Evolutionary conservation across 2,113 vertebrate species (phyloP), one percentile per base, ranked within the genome.

Genomic region (Lampris megalopsis): DNA sequence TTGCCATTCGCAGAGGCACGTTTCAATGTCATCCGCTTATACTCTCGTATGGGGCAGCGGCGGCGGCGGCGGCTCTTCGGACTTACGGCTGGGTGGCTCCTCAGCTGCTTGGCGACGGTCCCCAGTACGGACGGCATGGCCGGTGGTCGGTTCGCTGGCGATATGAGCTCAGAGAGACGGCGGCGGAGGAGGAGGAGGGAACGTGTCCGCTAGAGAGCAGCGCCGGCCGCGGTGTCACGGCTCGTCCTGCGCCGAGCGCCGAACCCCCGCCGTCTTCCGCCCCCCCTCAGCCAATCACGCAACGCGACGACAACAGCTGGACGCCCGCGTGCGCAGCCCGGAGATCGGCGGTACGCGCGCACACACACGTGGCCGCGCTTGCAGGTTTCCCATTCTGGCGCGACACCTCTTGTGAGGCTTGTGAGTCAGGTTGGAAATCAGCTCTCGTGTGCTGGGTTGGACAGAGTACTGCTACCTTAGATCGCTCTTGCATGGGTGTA

Each of bases 61-160:
- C 47, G 45, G 1, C 0, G 53, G 1, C 1, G 1, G 24, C 24
- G 0, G 24, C 24, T 24, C 42, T 3, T 10, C 4, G 53, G 60
- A 94, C 93, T 94, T 83, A 95, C 94, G 43, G 94, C 91, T 2
- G 93, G 94, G 61, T 94, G 94, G 68, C 5, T 91, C 82, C 66
- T 91, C 1, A 95, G 63, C 73, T 94, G 94, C 41, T 93, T 94
- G 6, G n/a, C 57, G 54, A 94, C 77, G 1, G 58, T 0, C 1
- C 60, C 40, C 0, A 93, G 36, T n/a, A 90, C 40, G 2, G 82
- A 79, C 13, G 85, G 45, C 85, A 92, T 91, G 60, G 9, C 8
- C 61, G 8, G 6, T 43, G 2, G 6, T 68, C 36, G 10, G 57
- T 36, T 13, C 38, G 1, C 43, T 6, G 24, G 61, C n/a, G 5